Percentiles rank a stretch among this genome's conserved stretches.
These are phyloP conservation scores for Empis stercorea DNA, from an alignment of 2,888 invertebrate genomes.

Conservation along the genomic window DNA sequence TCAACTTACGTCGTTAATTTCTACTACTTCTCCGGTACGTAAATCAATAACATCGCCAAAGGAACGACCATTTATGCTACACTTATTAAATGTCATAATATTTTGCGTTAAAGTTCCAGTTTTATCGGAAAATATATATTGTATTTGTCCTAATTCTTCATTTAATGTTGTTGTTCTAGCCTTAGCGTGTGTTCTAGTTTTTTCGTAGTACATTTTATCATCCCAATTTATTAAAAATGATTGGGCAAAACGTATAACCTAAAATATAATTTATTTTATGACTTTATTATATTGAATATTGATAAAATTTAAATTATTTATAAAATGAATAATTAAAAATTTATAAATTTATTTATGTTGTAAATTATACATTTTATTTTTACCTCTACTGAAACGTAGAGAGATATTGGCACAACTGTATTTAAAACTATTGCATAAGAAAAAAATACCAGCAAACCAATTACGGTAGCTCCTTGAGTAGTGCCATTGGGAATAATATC, in stretches of 20 bases:
- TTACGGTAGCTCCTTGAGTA: conserved; percentile 74
- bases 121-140: conserved; percentile 99
- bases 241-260: conserved; percentile 94
- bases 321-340: too few relatives aligned
- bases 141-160: conserved; percentile 97
- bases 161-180: conserved; percentile 96
- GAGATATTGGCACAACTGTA: conserved; percentile 98
- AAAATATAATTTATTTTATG: not conserved
- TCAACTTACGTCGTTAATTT: conserved; percentile 64
- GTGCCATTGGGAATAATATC: conserved; percentile 75
- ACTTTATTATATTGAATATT: too few relatives aligned
- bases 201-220: conserved; percentile 91
- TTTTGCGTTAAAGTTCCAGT: conserved; percentile 98
- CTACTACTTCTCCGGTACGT: conserved; percentile 73
- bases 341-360: too few relatives aligned
- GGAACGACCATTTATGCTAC: conserved; percentile 81
- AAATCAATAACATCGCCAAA: conserved; percentile 89
- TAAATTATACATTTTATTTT: conserved; percentile 13
- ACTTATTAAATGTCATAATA: conserved; percentile 99
- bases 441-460: conserved; percentile 94
- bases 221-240: conserved; percentile 99
- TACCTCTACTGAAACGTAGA: conserved; percentile 92
- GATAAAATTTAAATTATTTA: too few relatives aligned
- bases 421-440: conserved; percentile 98
- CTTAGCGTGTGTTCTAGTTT: conserved; percentile 81